Percentiles rank a stretch among this genome's conserved stretches.
phyloP scores from a whole-genome alignment of 2,797 vertebrate species.

The Poeciliopsis gracilis region DNA sequence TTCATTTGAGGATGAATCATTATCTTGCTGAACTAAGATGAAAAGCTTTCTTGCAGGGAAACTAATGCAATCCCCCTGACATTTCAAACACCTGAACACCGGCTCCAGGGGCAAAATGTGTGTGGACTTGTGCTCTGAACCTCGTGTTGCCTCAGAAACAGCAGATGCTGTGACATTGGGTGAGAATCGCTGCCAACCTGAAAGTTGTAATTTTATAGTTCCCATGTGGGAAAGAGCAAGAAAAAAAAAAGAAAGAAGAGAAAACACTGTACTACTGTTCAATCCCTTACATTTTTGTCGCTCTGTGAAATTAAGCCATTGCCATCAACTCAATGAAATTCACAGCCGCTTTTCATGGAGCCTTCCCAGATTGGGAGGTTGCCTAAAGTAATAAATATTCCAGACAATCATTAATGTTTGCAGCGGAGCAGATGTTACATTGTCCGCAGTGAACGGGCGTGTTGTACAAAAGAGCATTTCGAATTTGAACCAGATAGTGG shows the following conservation, averaged over 20 bases:
- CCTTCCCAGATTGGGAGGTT: conserved; percentile 55
- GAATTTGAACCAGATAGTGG: conserved; percentile 70
- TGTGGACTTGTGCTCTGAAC: conserved; percentile 37
- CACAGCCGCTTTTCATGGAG: conserved; percentile 37
- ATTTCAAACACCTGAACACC: conserved; percentile 69
- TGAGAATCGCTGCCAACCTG: conserved; percentile 41
- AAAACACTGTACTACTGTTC: conserved; percentile 39
- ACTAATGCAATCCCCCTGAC: conserved; percentile 73
- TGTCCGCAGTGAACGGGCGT: conserved; percentile 50
- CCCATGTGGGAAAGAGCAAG: conserved; percentile 29
- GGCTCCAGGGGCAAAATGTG: conserved; percentile 43
- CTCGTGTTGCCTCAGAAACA: conserved; percentile 31
- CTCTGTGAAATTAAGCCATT: conserved; percentile 12
- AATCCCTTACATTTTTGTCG: conserved; percentile 9
- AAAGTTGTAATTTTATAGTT: conserved; percentile 47
- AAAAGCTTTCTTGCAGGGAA: conserved; percentile 55
- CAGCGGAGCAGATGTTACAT: conserved; percentile 67
- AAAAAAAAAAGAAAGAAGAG: neutral
- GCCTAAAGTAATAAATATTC: conserved; percentile 70
- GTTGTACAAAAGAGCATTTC: conserved; percentile 63
- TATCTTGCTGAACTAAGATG: conserved; percentile 50
- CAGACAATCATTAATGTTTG: conserved; percentile 74
- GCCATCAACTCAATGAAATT: conserved; percentile 47
- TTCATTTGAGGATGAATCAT: conserved; percentile 61
- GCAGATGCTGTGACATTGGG: conserved; percentile 42